phyloP scores from a whole-genome alignment of 2,888 invertebrate genomes.

The Ophion costatus region DNA sequence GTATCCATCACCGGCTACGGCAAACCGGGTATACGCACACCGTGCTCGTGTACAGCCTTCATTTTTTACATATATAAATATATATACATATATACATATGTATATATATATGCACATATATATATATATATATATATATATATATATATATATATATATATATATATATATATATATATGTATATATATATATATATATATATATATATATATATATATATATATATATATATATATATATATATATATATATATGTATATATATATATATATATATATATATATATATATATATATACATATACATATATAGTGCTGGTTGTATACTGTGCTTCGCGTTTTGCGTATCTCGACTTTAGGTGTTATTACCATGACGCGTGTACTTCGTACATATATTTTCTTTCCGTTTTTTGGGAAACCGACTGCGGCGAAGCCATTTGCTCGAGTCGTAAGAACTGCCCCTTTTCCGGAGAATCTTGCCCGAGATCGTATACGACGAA shows the following conservation, averaged over 20 bases:
- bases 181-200: too few relatives aligned
- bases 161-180: conserved; percentile 1
- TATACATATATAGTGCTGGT: neutral
- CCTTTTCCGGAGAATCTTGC: neutral
- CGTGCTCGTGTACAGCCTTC: neutral
- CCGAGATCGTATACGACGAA: neutral
- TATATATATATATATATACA: conserved; percentile 1
- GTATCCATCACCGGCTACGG: conserved; percentile 69
- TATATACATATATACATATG: too few relatives aligned
- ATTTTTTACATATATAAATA: conserved; percentile 8
- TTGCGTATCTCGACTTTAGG: conserved; percentile 58
- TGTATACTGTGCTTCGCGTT: conserved; percentile 51
- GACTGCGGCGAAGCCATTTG: conserved; percentile 30
- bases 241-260: too few relatives aligned
- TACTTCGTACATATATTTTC: conserved; percentile 66
- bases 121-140: too few relatives aligned
- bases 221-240: neutral
- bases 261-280: too few relatives aligned
- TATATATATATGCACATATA: too few relatives aligned
- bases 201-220: neutral
- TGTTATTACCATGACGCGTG: conserved; percentile 70
- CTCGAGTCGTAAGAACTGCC: conserved; percentile 6
- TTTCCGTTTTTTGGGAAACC: conserved; percentile 25
- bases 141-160: too few relatives aligned
- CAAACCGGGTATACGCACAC: conserved; percentile 49